These are phyloP conservation scores for Gibbula magus DNA, from an alignment of 2,888 invertebrate species.

Conservation along the genomic window DNA sequence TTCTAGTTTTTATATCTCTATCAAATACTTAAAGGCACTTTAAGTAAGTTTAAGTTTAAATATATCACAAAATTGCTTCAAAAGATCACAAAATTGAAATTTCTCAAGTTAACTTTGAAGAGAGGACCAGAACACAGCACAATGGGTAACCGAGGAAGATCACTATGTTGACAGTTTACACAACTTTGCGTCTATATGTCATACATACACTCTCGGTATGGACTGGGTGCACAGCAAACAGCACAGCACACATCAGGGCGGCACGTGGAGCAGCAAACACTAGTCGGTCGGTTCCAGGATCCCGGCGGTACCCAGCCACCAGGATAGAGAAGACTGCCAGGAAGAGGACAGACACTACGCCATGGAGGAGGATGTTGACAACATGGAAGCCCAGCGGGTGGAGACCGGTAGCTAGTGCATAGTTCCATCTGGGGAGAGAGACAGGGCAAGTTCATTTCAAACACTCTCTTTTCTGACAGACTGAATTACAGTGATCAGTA, in stretches of 20 bases:
- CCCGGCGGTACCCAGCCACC: slow-evolving; percentile 48
- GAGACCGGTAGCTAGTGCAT: slow-evolving; percentile 80
- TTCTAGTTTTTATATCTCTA: too few relatives aligned
- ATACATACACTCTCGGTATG: slow-evolving; percentile 89
- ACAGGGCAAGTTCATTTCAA: too few relatives aligned
- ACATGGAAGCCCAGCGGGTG: slow-evolving; percentile 81
- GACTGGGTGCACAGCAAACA: slow-evolving; percentile 94
- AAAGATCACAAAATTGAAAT: too few relatives aligned
- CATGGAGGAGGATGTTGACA: slow-evolving; percentile 86
- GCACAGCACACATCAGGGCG: slow-evolving; percentile 82
- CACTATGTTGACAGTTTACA: not conserved
- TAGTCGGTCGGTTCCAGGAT: slow-evolving; percentile 34
- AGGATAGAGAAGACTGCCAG: slow-evolving; percentile 77
- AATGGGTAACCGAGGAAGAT: too few relatives aligned
- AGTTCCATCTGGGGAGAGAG: slow-evolving; percentile 74
- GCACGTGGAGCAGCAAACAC: slow-evolving; percentile 25
- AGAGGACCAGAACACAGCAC: too few relatives aligned
- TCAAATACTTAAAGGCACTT: too few relatives aligned
- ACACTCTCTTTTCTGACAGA: too few relatives aligned
- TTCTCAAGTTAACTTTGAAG: too few relatives aligned
- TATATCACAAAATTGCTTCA: too few relatives aligned
- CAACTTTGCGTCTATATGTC: not conserved
- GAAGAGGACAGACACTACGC: slow-evolving; percentile 78
- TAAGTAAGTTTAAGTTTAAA: too few relatives aligned
- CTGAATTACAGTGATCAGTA: too few relatives aligned